Base-by-base conservation (phyloP, 1,140 invertebrate species). In the Ceratosolen solmsi region DNA sequence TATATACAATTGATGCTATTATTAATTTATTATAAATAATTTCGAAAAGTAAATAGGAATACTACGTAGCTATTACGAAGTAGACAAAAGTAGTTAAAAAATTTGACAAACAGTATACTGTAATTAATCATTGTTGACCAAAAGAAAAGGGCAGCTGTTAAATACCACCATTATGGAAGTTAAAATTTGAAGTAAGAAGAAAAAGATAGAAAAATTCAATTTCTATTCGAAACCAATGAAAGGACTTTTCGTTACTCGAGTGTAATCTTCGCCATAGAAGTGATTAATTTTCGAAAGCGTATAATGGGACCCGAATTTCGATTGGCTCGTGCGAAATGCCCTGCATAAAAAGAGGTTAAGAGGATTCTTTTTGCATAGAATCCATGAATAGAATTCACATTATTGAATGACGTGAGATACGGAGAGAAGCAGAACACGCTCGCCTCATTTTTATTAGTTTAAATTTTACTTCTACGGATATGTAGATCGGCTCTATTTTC, bases 351-450 rank as follows among this genome's bases (percentile, higher is more conserved):
- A 30, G 13, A 30, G 22, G 38, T 46, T 49, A 13, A 30, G n/a
- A 63, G n/a, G 38, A 63, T 63, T n/a, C 41, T 33, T n/a, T 38
- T 17, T n/a, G 20, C 30, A 17, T 27, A 2, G 38, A 65, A 74
- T 60, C 33, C 70, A 63, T 74, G 71, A 74, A 80, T 80, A 80
- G 54, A 74, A 80, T 80, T 80, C 79, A 30, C 3, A 80, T 80
- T 65, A 80, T 80, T 80, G 56, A 80, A 74, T 63, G 54, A 74
- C 54, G 7, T 2, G 22, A 20, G 41, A 3, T 11, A 17, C 1
- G n/a, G 25, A 51, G 13, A 30, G 46, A 72, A 38, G 30, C 3
- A 20, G 33, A 22, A 30, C 25, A 63, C 58, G 20, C n/a, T n/a
- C 17, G 51, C 9, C 7, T 22, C n/a, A 25, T 54, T 54, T 79